These are phyloP conservation scores for Rattus rattus DNA, from an alignment of 2,113 vertebrate genomes.

Conservation along the genomic window DNA sequence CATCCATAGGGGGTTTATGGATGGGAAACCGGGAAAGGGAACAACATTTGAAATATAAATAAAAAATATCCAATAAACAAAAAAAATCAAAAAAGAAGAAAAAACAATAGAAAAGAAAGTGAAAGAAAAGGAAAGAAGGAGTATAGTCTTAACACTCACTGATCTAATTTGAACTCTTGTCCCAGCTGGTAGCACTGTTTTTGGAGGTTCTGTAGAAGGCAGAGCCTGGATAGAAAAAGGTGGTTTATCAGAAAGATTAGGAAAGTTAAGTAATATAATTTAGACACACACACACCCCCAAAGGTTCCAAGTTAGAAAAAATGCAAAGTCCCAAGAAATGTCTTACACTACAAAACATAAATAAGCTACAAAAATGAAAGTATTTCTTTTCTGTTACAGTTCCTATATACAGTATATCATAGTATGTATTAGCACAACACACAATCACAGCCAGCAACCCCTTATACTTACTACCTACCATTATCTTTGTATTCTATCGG, in stretches of 20 bases:
- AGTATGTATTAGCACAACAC: not conserved
- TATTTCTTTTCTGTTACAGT: conserved; percentile 28
- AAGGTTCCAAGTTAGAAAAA: conserved; percentile 38
- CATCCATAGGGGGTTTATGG: too few species aligned
- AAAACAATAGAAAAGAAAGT: not conserved
- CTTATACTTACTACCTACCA: not conserved
- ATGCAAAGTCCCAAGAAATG: not conserved
- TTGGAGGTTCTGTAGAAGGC: not conserved
- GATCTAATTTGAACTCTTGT: not conserved
- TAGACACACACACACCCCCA: not conserved
- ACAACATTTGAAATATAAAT: too few species aligned
- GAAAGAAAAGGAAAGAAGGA: not conserved
- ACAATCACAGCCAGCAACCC: not conserved
- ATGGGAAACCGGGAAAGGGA: too few species aligned
- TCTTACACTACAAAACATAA: conserved; percentile 21
- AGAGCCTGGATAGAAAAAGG: not conserved
- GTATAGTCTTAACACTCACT: not conserved
- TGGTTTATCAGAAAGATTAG: not conserved
- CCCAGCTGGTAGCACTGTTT: not conserved
- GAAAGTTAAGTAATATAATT: not conserved
- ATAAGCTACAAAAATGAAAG: not conserved
- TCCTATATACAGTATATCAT: not conserved
- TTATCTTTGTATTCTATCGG: conserved; percentile 14
- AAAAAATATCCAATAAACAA: too few species aligned
- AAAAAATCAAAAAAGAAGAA: too few species aligned